Evolutionary conservation across 2,797 vertebrate species (phyloP).

Genomic region (Pristis pectinata): DNA sequence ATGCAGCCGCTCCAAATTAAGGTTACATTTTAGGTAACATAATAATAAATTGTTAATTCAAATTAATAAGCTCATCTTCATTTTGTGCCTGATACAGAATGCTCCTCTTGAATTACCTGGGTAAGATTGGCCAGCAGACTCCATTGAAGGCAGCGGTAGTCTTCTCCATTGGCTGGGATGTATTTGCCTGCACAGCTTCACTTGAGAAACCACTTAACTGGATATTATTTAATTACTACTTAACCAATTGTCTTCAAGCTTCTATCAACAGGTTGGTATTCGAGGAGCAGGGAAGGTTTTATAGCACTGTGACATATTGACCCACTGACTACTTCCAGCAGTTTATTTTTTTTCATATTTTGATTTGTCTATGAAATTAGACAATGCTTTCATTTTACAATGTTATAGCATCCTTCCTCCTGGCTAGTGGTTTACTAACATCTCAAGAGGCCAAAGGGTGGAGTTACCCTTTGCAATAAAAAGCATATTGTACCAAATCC

Average conservation of each 20-base stretch:
- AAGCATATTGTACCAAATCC: not conserved
- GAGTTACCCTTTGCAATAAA: not conserved
- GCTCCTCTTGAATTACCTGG: constrained; percentile 95
- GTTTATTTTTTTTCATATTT: not conserved
- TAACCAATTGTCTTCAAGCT: constrained; percentile 93
- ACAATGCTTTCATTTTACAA: not conserved
- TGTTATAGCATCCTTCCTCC: not conserved
- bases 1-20: too few relatives aligned
- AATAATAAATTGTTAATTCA: constrained; percentile 12
- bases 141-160: constrained; percentile 85
- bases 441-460: not conserved
- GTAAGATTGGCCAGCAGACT: constrained; percentile 78
- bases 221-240: constrained; percentile 97
- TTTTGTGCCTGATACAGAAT: constrained; percentile 67
- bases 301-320: not conserved
- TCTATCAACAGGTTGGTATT: constrained; percentile 84
- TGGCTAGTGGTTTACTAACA: not conserved
- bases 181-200: constrained; percentile 85
- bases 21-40: not conserved
- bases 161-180: constrained; percentile 96
- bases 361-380: not conserved
- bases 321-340: too few relatives aligned
- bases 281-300: not conserved
- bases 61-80: constrained; percentile 39
- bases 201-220: constrained; percentile 93